phyloP scores from a whole-genome alignment of 2,888 invertebrate species.

The Perdita meconis region DNA sequence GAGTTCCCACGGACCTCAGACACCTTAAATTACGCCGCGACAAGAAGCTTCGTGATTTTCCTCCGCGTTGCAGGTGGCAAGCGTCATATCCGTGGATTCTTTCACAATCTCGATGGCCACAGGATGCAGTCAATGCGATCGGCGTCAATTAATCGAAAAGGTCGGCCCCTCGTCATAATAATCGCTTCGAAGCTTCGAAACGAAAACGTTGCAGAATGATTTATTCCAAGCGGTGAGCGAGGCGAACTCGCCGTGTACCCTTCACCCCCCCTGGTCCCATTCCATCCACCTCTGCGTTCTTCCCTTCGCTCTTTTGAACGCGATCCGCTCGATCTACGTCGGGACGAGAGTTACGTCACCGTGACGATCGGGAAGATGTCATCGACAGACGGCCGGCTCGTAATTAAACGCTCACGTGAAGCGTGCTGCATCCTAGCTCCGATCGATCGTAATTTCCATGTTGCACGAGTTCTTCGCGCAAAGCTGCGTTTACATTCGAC shows the following conservation, averaged over 20 bases:
- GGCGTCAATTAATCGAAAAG: constrained; percentile 62
- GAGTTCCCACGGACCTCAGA: constrained; percentile 24
- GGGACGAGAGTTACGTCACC: constrained; percentile 36
- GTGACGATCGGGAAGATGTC: constrained; percentile 60
- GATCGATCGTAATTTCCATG: constrained; percentile 58
- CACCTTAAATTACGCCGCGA: constrained; percentile 9
- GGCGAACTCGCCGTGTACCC: constrained; percentile 46
- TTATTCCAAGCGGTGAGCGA: constrained; percentile 57
- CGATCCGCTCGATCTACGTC: constrained; percentile 40
- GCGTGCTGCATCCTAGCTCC: constrained; percentile 32
- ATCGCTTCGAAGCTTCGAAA: constrained; percentile 22
- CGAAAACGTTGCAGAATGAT: constrained; percentile 40
- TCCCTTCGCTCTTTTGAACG: constrained; percentile 19
- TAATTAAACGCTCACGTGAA: constrained; percentile 69
- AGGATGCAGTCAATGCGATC: constrained; percentile 28
- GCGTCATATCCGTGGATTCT: constrained; percentile 7
- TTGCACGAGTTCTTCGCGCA: constrained; percentile 33
- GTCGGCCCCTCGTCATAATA: constrained; percentile 53
- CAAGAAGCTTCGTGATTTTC: constrained; percentile 33
- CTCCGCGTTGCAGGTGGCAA: background rate
- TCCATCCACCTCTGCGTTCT: background rate
- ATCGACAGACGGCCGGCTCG: constrained; percentile 64
- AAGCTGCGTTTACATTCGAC: background rate
- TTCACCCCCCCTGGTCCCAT: constrained; percentile 18
- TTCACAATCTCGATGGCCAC: constrained; percentile 42